Evolutionary conservation across 2,113 vertebrate genomes (phyloP), one percentile per base, ranked within the genome.

Genomic region (Thunnus maccoyii): DNA sequence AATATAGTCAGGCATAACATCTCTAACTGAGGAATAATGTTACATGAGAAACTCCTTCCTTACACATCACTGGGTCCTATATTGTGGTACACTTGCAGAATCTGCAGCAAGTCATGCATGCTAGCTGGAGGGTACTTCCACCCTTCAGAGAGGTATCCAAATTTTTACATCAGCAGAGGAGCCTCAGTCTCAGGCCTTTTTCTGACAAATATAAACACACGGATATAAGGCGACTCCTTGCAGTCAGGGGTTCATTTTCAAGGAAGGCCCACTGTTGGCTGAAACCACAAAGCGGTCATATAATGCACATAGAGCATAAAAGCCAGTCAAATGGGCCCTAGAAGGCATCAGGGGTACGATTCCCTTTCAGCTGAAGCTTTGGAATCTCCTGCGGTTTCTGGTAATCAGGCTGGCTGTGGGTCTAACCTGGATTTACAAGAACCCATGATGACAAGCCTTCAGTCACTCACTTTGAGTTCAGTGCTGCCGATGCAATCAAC

Each of bases 241-340:
- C 78, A 82, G 82, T 50, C 83, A 73, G 76, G 55, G 82, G 84
- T 88, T 91, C 76, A 73, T 80, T 80, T 92, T 83, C 55, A 90
- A 78, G 86, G 13, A 84, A 81, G 72, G 74, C 64, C 73, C 80
- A 64, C 73, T 79, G 85, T 78, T 84, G 77, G 41, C 78, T 83
- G 65, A 89, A 92, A 91, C 89, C 90, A 86, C 92, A 93, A 58
- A 70, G 55, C 84, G 20, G 67, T 83, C 85, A 84, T 91, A 92
- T 89, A 88, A 89, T 72, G 87, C 86, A 86, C 70, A 83, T 20
- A 71, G 78, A 91, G 87, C 80, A 64, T 92, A 90, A 92, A 89
- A 79, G 84, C 48, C 73, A 61, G 89, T 89, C 70, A 89, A 92
- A 91, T 87, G 82, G 76, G 75, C 75, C 86, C 47, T 87, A 64